Evolutionary conservation across 2,888 invertebrate species (phyloP).

Genomic region (Pemphredon lugubris): DNA sequence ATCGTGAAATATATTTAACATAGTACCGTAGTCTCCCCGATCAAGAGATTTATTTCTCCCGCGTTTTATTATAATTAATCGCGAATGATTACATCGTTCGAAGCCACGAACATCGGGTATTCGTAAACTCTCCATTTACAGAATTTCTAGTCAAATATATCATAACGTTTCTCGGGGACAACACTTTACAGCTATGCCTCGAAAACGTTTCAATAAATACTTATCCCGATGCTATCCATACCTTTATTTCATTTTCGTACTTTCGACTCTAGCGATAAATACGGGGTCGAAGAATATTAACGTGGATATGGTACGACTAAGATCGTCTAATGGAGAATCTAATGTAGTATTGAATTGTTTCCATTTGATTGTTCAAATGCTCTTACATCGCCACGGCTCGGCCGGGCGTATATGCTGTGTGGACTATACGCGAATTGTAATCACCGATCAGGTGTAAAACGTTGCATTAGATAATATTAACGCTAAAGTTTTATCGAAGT

Average conservation of each 20-base stretch:
- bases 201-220: background rate
- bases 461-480: constrained; percentile 41
- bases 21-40: background rate
- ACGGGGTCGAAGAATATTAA: too few species aligned
- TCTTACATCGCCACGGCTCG: constrained; percentile 34
- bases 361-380: constrained; percentile 33
- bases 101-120: background rate
- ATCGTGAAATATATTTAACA: background rate
- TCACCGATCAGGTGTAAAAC: constrained; percentile 55
- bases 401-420: constrained; percentile 72
- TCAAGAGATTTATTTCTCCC: too few species aligned
- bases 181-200: background rate
- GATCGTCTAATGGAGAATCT: background rate
- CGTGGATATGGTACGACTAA: background rate
- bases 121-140: background rate
- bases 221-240: background rate
- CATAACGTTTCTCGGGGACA: background rate
- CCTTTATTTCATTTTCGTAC: background rate
- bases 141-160: constrained; percentile 17
- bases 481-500: constrained; percentile 28
- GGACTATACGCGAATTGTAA: constrained; percentile 73
- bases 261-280: background rate
- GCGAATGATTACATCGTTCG: too few species aligned
- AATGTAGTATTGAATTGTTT: constrained; percentile 26
- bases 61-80: too few species aligned